A percentile compares a stretch with the other conserved stretches of the same genome.
These are phyloP conservation scores for Sinonovacula constricta DNA, from an alignment of 1,140 invertebrate genomes.

Conservation along the genomic window DNA sequence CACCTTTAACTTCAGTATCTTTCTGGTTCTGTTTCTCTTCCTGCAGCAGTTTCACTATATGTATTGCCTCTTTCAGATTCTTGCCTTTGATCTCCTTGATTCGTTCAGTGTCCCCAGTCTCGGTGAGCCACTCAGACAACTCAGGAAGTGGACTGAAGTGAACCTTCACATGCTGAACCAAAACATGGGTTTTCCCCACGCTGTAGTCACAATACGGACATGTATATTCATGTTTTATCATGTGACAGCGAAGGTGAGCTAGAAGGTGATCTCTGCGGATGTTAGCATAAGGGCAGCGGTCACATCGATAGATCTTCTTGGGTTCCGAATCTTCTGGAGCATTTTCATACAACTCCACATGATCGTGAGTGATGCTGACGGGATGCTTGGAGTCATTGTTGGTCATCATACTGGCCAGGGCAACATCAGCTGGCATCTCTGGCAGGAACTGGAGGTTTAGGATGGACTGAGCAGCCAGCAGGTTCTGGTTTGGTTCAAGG, in stretches of 20 bases:
- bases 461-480: constrained; percentile 74
- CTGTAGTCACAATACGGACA: constrained; percentile 92
- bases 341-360: constrained; percentile 75
- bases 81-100: constrained; percentile 65
- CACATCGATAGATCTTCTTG: constrained; percentile 82
- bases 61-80: constrained; percentile 68
- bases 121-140: constrained; percentile 71
- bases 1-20: constrained; percentile 10
- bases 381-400: constrained; percentile 66
- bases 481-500: constrained; percentile 75
- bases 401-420: constrained; percentile 69
- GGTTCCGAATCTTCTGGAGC: constrained; percentile 71
- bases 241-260: constrained; percentile 87
- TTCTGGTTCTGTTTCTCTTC: constrained; percentile 35
- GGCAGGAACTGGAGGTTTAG: constrained; percentile 73
- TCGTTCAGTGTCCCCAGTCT: constrained; percentile 71
- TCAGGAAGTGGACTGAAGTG: constrained; percentile 83
- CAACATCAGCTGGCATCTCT: constrained; percentile 76
- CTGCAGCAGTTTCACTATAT: constrained; percentile 65
- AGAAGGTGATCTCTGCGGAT: constrained; percentile 85
- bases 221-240: constrained; percentile 82
- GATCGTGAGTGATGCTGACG: constrained; percentile 74
- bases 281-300: constrained; percentile 88
- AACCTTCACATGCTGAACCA: constrained; percentile 88
- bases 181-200: constrained; percentile 86